phyloP scores from a whole-genome alignment of 2,888 invertebrate species.

The Eupithecia subfuscata region DNA sequence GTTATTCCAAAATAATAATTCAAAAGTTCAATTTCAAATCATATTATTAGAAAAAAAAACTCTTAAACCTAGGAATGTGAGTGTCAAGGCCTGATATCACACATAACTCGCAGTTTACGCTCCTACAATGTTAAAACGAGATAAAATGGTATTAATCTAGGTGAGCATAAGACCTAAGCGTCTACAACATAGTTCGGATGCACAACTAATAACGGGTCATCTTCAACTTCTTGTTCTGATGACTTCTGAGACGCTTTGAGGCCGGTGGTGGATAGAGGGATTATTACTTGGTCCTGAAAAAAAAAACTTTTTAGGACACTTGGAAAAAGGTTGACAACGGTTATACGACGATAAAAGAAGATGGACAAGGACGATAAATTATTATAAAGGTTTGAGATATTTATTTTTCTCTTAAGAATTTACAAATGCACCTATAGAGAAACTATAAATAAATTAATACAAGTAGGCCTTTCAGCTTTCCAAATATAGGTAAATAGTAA shows the following conservation, averaged over 20 bases:
- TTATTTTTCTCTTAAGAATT: no score
- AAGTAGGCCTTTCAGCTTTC: no score
- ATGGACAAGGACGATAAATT: no score
- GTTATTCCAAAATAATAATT: not conserved
- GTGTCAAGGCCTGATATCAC: slow-evolving; percentile 7
- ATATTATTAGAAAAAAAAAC: slow-evolving; percentile 34
- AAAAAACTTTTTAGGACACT: not conserved
- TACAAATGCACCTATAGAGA: no score
- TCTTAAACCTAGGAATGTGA: slow-evolving; percentile 40
- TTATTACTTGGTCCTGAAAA: slow-evolving; percentile 91
- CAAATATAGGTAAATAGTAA: no score
- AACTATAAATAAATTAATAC: no score
- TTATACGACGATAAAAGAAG: not conserved
- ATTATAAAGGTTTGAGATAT: no score
- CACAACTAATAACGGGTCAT: slow-evolving; percentile 94
- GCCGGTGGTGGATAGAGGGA: slow-evolving; percentile 87
- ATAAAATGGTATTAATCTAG: not conserved
- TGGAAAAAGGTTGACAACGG: not conserved
- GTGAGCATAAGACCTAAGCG: slow-evolving; percentile 43
- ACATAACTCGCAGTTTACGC: not conserved
- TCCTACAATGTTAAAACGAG: not conserved
- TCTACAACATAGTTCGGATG: slow-evolving; percentile 98
- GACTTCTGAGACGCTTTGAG: slow-evolving; percentile 79
- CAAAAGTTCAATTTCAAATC: not conserved
- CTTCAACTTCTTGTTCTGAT: slow-evolving; percentile 85